Conservation (phyloP, 2,797 vertebrate species). For the Dryobates pubescens region DNA sequence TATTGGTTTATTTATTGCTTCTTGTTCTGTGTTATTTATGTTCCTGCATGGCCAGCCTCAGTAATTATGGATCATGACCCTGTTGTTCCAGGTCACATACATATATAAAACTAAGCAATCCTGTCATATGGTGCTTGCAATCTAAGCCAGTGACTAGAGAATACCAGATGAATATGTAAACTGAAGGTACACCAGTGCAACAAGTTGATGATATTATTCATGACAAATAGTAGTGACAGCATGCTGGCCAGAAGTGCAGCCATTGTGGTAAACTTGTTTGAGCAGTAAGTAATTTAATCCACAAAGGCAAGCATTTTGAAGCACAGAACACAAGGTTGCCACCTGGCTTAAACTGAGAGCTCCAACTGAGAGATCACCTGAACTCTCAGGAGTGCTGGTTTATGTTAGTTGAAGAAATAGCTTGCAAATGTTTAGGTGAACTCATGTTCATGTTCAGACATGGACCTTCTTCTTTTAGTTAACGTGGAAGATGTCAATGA, state of each 20-base stretch:
- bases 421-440: background rate
- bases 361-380: background rate
- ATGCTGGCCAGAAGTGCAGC: background rate
- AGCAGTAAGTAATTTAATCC: background rate
- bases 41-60: background rate
- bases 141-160: background rate
- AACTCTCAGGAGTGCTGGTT: background rate
- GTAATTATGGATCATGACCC: background rate
- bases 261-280: background rate
- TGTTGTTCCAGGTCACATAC: background rate
- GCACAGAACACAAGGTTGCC: background rate
- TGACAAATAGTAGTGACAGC: background rate
- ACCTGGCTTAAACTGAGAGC: background rate
- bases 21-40: background rate
- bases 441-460: background rate
- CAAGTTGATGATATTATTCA: background rate
- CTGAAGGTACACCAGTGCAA: background rate
- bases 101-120: background rate
- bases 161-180: background rate
- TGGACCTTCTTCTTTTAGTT: conserved; percentile 31
- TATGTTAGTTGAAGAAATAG: background rate
- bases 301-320: background rate
- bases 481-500: conserved; percentile 70
- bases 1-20: background rate
- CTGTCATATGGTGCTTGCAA: background rate